Percentiles rank a stretch among this genome's conserved stretches.
Evolutionary conservation across 2,797 vertebrate genomes (phyloP).

Genomic region (Apogon hyalosoma): DNA sequence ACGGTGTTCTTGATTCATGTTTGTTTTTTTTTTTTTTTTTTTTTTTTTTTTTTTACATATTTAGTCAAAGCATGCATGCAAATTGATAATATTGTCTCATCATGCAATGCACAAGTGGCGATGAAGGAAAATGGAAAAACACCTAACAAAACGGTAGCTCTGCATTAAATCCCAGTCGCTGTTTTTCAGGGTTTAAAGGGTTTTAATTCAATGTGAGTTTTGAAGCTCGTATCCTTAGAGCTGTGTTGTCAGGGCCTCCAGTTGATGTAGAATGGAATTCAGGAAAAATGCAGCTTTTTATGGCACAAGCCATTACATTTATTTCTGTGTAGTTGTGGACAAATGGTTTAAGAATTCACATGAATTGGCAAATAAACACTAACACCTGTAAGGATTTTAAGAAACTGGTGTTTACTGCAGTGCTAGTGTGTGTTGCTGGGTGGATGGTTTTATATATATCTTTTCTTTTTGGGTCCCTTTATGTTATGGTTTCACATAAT

Average conservation of each 20-base stretch:
- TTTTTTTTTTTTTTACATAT: background rate
- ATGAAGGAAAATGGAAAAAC: slow-evolving; percentile 12
- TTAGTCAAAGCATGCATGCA: slow-evolving; percentile 43
- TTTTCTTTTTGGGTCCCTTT: slow-evolving; percentile 14
- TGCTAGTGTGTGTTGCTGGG: slow-evolving; percentile 46
- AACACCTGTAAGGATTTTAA: accelerated
- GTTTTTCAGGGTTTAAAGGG: background rate
- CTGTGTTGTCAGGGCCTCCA: too few species aligned
- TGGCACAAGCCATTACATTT: background rate
- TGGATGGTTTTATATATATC: background rate
- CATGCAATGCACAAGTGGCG: background rate
- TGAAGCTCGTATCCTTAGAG: too few species aligned
- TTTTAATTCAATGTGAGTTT: too few species aligned
- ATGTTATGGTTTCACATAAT: background rate
- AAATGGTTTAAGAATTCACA: background rate
- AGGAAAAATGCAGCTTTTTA: too few species aligned
- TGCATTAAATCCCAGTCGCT: background rate
- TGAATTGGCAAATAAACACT: too few species aligned
- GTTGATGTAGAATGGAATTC: too few species aligned
- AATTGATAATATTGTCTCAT: slow-evolving; percentile 5
- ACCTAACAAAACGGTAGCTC: slow-evolving; percentile 47
- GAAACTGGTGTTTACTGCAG: slow-evolving; percentile 20
- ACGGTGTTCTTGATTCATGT: background rate
- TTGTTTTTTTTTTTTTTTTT: too few species aligned
- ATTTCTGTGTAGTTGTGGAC: background rate